Conservation (phyloP, 2,888 invertebrate species). For the Glaucopsyche alexis region DNA sequence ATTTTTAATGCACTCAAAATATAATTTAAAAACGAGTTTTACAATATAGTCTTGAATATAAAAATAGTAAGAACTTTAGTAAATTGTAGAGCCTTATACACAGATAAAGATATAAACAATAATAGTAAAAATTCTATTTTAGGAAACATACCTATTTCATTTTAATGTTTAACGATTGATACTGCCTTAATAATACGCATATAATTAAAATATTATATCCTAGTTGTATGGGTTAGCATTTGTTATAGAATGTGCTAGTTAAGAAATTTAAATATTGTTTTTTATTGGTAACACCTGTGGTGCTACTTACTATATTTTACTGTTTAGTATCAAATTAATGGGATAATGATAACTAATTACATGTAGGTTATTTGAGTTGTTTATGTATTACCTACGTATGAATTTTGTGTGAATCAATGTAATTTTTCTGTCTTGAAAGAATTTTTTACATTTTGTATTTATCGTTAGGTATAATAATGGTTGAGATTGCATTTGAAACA, state of each 20-base stretch:
- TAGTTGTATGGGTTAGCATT: constrained; percentile 30
- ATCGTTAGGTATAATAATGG: constrained; percentile 64
- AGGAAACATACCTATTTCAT: constrained; percentile 2
- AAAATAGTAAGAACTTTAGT: neutral
- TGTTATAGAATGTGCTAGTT: constrained; percentile 31
- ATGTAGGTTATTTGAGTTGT: constrained; percentile 46
- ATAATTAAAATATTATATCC: constrained; percentile 8
- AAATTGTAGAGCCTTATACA: neutral
- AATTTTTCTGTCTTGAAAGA: constrained; percentile 49
- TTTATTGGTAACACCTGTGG: constrained; percentile 37
- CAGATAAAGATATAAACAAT: neutral
- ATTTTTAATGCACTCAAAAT: constrained; percentile 27
- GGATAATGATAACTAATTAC: constrained; percentile 16
- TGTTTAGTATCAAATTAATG: constrained; percentile 24
- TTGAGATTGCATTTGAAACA: constrained; percentile 78
- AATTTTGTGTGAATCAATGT: constrained; percentile 57
- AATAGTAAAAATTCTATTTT: neutral
- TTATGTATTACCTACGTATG: constrained; percentile 51
- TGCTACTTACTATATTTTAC: constrained; percentile 40
- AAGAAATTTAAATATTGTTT: constrained; percentile 30
- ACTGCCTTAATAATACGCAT: constrained; percentile 24
- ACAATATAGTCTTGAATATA: neutral
- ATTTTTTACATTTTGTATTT: constrained; percentile 78
- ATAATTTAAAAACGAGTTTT: neutral
- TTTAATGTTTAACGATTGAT: neutral